Conservation (phyloP, 2,113 vertebrate species). For the Phrynosoma blainvillii region DNA sequence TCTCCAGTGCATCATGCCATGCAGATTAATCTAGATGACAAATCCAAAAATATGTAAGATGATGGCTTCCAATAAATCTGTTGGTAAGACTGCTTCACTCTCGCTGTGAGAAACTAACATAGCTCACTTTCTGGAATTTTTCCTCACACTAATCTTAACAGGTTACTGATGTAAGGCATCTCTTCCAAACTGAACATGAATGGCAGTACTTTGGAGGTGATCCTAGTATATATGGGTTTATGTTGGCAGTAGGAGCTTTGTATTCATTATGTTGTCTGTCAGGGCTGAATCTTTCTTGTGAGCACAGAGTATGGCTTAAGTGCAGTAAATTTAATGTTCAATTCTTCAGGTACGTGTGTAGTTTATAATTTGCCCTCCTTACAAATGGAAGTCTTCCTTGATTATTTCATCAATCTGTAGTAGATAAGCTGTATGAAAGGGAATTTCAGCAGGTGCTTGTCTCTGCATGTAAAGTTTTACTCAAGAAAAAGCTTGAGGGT, state of each 20-base stretch:
- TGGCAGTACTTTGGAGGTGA: background rate
- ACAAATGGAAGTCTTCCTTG: background rate
- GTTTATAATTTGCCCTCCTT: background rate
- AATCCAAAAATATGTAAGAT: background rate
- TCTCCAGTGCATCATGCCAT: no score
- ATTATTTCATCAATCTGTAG: background rate
- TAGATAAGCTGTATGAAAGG: background rate
- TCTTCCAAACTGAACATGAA: background rate
- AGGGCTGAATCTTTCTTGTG: background rate
- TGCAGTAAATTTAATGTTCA: background rate
- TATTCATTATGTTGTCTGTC: background rate
- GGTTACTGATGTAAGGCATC: background rate
- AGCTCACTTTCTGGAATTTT: background rate
- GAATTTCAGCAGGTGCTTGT: background rate
- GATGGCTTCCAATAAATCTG: background rate
- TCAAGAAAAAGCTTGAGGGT: background rate
- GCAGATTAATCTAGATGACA: background rate
- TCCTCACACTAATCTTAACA: background rate
- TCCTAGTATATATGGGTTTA: background rate
- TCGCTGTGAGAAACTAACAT: background rate
- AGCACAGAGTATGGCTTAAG: background rate
- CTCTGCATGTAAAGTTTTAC: background rate
- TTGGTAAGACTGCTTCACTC: background rate
- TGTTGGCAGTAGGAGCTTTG: background rate
- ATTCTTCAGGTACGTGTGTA: background rate